Conservation (phyloP, 2,113 vertebrate species). For the Girardinichthys multiradiatus region DNA sequence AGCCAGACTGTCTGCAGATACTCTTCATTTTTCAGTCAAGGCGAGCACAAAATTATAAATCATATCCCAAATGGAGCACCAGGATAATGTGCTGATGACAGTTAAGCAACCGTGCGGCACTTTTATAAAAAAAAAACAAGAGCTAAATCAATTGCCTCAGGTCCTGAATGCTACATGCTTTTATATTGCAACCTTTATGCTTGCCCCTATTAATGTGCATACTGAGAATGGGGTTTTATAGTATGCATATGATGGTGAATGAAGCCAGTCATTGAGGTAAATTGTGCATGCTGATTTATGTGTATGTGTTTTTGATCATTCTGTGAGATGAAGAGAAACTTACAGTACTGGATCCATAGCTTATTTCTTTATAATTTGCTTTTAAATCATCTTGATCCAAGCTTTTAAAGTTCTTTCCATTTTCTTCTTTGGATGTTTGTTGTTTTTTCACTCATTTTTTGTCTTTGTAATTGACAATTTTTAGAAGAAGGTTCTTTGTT, state of each 20-base stretch:
- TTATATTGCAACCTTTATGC: conserved; percentile 1
- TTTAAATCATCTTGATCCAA: background rate
- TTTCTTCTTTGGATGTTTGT: background rate
- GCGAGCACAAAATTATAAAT: conserved; percentile 33
- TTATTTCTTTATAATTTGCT: background rate
- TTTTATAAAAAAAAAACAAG: conserved; percentile 31
- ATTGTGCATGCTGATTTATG: conserved; percentile 35
- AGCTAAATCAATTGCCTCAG: background rate
- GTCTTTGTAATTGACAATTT: background rate
- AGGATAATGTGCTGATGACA: conserved; percentile 20
- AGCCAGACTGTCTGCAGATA: conserved; percentile 31
- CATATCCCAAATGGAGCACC: conserved; percentile 8
- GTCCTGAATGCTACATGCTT: conserved; percentile 10
- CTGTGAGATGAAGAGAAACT: conserved; percentile 24
- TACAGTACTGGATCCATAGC: background rate
- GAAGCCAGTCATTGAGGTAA: conserved; percentile 15
- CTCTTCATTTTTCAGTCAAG: conserved; percentile 12
- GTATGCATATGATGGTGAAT: conserved; percentile 23
- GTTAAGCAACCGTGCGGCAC: conserved; percentile 2
- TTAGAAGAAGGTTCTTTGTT: background rate
- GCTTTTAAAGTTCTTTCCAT: background rate
- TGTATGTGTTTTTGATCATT: conserved; percentile 42
- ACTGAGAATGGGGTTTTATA: background rate
- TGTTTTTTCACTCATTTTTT: background rate
- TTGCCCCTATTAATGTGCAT: conserved; percentile 12